Evolutionary conservation across 2,888 invertebrate genomes (phyloP), one percentile per base, ranked within the genome.

Genomic region (Cryptophagus acutangulus): DNA sequence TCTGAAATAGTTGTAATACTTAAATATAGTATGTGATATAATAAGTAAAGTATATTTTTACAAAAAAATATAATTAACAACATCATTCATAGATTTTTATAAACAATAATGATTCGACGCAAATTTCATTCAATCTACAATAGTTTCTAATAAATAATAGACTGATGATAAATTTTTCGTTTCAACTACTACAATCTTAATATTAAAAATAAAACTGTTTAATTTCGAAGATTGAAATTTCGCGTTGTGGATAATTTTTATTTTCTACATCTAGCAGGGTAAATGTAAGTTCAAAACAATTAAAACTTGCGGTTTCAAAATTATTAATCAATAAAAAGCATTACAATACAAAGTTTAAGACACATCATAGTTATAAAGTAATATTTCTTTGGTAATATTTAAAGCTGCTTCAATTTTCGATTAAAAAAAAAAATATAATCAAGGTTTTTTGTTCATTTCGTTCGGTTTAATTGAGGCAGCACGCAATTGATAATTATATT

Each of bases 281-380:
- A 66, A 54, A 53, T 46, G 52, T 54, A 49, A 61, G 62, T 62
- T 62, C 62, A 61, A 57, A n/a, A n/a, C n/a, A n/a, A n/a, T n/a
- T n/a, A n/a, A n/a, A 62, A 62, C 54, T 56, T 56, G 55, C 58
- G 54, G 52, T 57, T 57, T 55, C 55, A 54, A 59, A 59, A 52
- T 53, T 52, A 54, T 50, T 55, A 49, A 48, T 26, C 43, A 20
- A 18, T 30, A 41, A 40, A 37, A 29, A 9, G 29, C 43, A 44
- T 45, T 45, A 51, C 49, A 50, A 54, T 55, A 62, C 61, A 62
- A 64, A 62, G 51, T 57, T 58, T 49, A 61, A 58, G 65, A 67
- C 66, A 66, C 67, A 67, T 67, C 66, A 68, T 58, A 52, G 31
- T 50, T 56, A 61, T 57, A 58, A 52, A 42, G 47, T 43, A 43